These are phyloP conservation scores for Xerus inauris DNA, from an alignment of 2,113 vertebrate species.

Conservation along the genomic window DNA sequence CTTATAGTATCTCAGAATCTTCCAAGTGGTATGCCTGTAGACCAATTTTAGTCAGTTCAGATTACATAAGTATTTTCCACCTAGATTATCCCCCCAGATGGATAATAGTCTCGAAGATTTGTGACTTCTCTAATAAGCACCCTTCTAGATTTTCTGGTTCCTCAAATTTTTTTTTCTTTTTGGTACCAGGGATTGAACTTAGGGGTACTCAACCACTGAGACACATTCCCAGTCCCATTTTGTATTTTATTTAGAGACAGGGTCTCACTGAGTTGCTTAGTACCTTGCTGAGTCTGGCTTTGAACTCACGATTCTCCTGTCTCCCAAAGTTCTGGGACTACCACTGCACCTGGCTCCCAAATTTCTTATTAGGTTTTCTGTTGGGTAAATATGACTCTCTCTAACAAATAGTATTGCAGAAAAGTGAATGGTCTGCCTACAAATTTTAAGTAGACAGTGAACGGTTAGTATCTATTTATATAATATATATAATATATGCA, in stretches of 20 bases:
- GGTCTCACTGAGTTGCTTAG: no score
- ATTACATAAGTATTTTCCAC: background rate
- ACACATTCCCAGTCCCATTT: no score
- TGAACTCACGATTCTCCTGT: no score
- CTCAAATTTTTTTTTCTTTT: background rate
- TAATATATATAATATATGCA: background rate
- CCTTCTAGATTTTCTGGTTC: background rate
- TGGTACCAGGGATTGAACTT: no score
- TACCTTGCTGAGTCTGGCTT: no score
- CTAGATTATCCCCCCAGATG: background rate
- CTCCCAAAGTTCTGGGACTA: no score
- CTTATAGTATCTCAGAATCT: background rate
- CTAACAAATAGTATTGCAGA: background rate
- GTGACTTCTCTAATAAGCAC: background rate
- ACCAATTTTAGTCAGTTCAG: conserved; percentile 42
- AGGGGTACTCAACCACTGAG: no score
- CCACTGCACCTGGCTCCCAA: no score
- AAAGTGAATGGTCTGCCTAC: background rate
- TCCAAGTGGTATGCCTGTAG: background rate
- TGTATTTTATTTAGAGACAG: no score
- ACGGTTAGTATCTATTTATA: background rate
- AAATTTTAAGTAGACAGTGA: background rate
- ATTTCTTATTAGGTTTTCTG: background rate
- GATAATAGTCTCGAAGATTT: background rate
- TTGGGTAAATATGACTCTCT: background rate